Evolutionary conservation across 2,113 vertebrate species (phyloP).

Genomic region (Calidris pygmaea): DNA sequence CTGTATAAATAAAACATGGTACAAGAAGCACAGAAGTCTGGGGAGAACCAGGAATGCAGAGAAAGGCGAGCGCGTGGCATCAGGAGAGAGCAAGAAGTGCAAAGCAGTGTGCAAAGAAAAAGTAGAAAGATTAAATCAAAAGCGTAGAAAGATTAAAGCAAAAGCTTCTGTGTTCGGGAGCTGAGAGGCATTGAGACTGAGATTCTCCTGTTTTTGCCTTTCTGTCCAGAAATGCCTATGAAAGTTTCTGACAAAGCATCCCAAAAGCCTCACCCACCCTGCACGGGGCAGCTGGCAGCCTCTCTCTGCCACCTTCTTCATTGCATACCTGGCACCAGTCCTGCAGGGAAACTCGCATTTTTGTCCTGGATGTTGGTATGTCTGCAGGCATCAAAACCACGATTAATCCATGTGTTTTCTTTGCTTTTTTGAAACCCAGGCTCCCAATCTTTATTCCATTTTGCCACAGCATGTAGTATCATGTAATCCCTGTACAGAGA

Average conservation of each 20-base stretch:
- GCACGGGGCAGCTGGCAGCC: neutral
- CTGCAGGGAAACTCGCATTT: neutral
- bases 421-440: neutral
- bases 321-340: accelerated
- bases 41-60: neutral
- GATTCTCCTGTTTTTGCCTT: neutral
- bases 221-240: neutral
- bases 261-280: neutral
- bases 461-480: neutral
- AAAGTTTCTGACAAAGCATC: neutral
- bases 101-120: neutral
- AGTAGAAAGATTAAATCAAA: neutral
- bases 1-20: slow-evolving; percentile 2
- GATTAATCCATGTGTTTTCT: neutral
- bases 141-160: neutral
- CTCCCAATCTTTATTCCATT: neutral
- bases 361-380: neutral
- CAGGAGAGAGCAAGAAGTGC: neutral
- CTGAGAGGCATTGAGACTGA: neutral
- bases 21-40: neutral
- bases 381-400: neutral
- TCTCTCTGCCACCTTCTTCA: neutral
- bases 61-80: neutral
- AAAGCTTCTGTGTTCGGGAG: neutral
- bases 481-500: neutral